phyloP scores from a whole-genome alignment of 2,113 vertebrate genomes.

The Austrofundulus limnaeus region DNA sequence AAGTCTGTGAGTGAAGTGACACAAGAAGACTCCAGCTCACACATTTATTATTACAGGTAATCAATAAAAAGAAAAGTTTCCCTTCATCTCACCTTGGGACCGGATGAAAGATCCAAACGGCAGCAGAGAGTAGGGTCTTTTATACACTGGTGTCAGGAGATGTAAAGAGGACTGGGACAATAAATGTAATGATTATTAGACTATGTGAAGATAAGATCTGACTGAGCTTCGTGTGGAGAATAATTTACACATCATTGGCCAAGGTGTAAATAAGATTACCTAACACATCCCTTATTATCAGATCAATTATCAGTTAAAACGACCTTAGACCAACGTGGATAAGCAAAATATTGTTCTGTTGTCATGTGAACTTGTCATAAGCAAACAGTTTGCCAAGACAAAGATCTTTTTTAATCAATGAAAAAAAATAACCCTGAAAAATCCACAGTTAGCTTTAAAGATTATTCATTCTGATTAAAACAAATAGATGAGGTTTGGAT shows the following conservation, averaged over 20 bases:
- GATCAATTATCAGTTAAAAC: background rate
- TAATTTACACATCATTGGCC: conserved; percentile 25
- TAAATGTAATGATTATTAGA: conserved; percentile 43
- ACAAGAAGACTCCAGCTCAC: background rate
- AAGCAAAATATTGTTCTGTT: conserved; percentile 1
- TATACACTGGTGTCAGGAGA: conserved; percentile 29
- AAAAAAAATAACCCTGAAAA: too few relatives aligned
- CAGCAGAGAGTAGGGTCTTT: conserved; percentile 22
- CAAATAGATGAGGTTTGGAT: too few relatives aligned
- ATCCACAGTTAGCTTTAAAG: too few relatives aligned
- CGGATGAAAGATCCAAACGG: conserved; percentile 7
- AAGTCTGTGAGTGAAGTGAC: background rate
- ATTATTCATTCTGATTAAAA: too few relatives aligned
- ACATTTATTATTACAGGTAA: background rate
- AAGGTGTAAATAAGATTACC: background rate
- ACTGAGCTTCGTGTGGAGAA: conserved; percentile 18
- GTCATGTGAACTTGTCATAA: background rate
- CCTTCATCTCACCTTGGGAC: conserved; percentile 37
- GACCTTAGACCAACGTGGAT: background rate
- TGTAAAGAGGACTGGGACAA: conserved; percentile 4
- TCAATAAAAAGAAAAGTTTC: background rate
- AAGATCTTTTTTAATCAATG: background rate
- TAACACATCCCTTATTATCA: conserved; percentile 2
- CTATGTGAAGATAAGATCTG: conserved; percentile 42
- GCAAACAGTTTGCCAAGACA: background rate